These are phyloP conservation scores for Gymnocephalus cernua DNA, from an alignment of 2,113 vertebrate species.

Conservation along the genomic window DNA sequence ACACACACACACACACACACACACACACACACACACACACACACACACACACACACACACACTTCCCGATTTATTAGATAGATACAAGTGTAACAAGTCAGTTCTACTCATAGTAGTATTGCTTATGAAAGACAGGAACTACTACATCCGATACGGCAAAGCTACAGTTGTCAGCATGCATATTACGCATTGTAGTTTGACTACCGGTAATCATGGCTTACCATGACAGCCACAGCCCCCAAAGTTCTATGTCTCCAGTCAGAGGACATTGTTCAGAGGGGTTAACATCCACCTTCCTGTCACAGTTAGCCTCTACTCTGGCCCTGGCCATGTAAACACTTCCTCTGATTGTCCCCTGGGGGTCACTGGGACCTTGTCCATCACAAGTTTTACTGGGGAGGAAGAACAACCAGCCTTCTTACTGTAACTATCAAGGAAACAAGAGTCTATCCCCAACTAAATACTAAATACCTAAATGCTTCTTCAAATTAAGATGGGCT, in stretches of 20 bases:
- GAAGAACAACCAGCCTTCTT: background rate
- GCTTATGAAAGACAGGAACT: background rate
- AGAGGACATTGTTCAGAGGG: slow-evolving; percentile 27
- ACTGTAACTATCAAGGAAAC: slow-evolving; percentile 21
- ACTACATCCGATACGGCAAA: background rate
- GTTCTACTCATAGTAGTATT: background rate
- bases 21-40: no score
- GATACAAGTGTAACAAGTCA: background rate
- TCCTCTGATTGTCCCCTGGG: slow-evolving; percentile 63
- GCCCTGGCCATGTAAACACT: slow-evolving; percentile 42
- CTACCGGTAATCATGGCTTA: background rate
- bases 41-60: no score
- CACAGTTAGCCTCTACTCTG: slow-evolving; percentile 18
- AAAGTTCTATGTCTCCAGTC: background rate
- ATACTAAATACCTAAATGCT: background rate
- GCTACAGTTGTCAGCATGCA: background rate
- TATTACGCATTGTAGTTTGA: background rate
- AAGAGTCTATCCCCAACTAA: background rate
- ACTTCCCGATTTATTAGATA: no score
- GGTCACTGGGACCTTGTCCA: slow-evolving; percentile 13
- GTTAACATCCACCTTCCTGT: slow-evolving; percentile 60
- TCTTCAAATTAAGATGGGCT: background rate
- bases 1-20: no score
- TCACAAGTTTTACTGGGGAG: background rate
- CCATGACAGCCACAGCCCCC: background rate